Percentiles rank a stretch among this genome's conserved stretches.
phyloP scores from a whole-genome alignment of 2,113 vertebrate species.

The Hypomesus transpacificus region DNA sequence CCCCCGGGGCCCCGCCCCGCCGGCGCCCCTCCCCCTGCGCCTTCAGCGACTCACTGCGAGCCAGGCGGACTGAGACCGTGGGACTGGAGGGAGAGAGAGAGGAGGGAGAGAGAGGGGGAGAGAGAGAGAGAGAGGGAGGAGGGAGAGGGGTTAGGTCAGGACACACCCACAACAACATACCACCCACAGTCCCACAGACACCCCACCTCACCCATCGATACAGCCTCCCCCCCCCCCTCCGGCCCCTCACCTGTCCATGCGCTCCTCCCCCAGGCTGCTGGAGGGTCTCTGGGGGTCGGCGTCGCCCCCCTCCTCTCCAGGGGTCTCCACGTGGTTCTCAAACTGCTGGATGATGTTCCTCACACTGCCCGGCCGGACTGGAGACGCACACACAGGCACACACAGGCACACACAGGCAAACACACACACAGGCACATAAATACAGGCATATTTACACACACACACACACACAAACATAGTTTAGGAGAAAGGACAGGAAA shows the following conservation, averaged over 20 bases:
- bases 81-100: conserved; percentile 47
- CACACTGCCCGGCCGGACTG: conserved; percentile 85
- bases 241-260: conserved; percentile 67
- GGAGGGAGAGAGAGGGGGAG: not conserved
- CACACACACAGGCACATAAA: not conserved
- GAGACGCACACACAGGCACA: not conserved
- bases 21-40: conserved; percentile 87
- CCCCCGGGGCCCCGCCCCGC: conserved; percentile 58
- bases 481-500: not conserved
- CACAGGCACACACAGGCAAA: not conserved
- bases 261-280: conserved; percentile 85
- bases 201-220: not conserved
- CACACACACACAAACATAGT: not conserved
- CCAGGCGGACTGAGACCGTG: conserved; percentile 71
- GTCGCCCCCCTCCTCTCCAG: conserved; percentile 67
- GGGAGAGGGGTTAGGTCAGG: not conserved
- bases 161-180: not conserved
- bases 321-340: conserved; percentile 77
- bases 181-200: not conserved
- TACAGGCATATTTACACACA: not conserved
- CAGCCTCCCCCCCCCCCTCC: not conserved
- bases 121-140: not conserved
- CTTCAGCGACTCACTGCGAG: conserved; percentile 89
- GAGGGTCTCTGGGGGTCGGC: conserved; percentile 71
- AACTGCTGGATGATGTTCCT: conserved; percentile 95